Conservation (phyloP, 2,888 invertebrate species). For the Drosophila flavopinicola region DNA sequence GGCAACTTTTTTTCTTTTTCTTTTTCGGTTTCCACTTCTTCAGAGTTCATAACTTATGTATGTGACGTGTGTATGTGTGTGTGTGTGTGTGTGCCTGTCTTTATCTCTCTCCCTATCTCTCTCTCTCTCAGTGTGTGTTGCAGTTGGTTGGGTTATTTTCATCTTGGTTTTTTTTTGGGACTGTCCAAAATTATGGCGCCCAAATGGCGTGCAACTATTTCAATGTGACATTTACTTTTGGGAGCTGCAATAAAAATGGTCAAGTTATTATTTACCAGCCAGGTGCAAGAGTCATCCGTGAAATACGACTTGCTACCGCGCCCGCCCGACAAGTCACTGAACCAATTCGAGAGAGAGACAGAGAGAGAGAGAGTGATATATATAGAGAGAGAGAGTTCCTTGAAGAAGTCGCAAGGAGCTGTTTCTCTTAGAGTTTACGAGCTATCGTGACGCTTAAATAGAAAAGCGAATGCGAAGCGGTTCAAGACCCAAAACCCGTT, state of each 20-base stretch:
- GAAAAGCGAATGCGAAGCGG: neutral
- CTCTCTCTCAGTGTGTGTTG: neutral
- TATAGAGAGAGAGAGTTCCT: no score
- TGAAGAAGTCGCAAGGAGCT: neutral
- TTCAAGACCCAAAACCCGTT: neutral
- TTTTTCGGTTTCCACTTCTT: slow-evolving; percentile 23
- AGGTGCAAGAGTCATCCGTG: slow-evolving; percentile 35
- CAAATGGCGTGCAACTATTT: slow-evolving; percentile 58
- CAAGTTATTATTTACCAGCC: slow-evolving; percentile 53
- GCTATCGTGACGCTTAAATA: neutral
- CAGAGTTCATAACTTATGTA: slow-evolving; percentile 58
- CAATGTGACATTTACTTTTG: slow-evolving; percentile 32
- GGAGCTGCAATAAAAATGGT: slow-evolving; percentile 52
- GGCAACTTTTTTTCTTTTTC: slow-evolving; percentile 18
- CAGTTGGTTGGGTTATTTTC: neutral
- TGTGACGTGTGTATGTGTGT: slow-evolving; percentile 26
- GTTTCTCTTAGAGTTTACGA: neutral
- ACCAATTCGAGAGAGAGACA: slow-evolving; percentile 15
- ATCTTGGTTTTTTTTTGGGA: slow-evolving; percentile 2
- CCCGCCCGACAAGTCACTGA: slow-evolving; percentile 3
- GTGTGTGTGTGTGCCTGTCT: neutral
- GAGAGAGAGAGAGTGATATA: no score
- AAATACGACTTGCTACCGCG: neutral
- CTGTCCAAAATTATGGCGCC: slow-evolving; percentile 49
- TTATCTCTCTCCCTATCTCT: neutral